Conservation (phyloP, 2,888 invertebrate genomes). For the Leucozona laternaria region DNA sequence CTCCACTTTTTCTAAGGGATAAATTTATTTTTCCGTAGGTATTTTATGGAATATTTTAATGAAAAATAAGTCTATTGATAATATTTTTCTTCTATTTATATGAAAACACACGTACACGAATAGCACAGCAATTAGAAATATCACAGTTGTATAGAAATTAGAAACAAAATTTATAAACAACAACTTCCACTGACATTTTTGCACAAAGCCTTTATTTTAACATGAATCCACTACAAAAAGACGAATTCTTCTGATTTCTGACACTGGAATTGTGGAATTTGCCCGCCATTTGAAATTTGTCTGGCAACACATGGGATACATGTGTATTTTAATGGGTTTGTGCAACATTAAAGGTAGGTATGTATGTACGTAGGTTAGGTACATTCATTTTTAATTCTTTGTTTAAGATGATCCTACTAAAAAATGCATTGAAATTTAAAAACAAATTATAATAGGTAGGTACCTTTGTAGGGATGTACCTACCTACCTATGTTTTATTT, state of each 20-base stretch:
- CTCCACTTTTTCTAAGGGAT: background rate
- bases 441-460: no score
- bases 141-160: background rate
- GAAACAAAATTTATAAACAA: background rate
- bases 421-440: no score
- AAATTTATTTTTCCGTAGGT: background rate
- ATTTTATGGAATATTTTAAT: conserved; percentile 22
- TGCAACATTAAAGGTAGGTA: no score
- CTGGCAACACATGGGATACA: conserved; percentile 68
- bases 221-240: conserved; percentile 52
- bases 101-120: background rate
- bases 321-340: conserved; percentile 44
- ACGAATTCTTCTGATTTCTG: conserved; percentile 45
- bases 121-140: background rate
- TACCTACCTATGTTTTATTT: no score
- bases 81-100: background rate
- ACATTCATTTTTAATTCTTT: no score
- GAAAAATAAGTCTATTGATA: background rate
- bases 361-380: no score
- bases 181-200: conserved; percentile 1
- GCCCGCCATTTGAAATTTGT: conserved; percentile 67
- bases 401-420: no score
- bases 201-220: conserved; percentile 27
- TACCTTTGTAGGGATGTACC: no score
- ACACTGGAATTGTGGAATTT: conserved; percentile 40